Evolutionary conservation across 2,113 vertebrate species (phyloP).

Genomic region (Embiotoca jacksoni): DNA sequence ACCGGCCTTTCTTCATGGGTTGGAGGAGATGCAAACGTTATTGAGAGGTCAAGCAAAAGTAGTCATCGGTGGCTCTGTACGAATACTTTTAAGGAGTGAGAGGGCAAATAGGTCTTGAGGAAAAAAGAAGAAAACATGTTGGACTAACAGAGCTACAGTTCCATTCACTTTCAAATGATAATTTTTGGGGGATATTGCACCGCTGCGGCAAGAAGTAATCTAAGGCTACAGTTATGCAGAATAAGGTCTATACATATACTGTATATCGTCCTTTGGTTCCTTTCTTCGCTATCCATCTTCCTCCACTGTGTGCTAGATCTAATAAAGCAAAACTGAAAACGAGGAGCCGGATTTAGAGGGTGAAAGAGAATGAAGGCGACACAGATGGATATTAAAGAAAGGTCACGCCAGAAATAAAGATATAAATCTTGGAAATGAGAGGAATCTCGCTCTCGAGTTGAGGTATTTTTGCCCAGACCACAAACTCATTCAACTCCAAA

Average conservation of each 20-base stretch:
- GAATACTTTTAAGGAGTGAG: neutral
- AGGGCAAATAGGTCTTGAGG: neutral
- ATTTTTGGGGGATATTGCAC: neutral
- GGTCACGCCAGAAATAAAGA: conserved; percentile 20
- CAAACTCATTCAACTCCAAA: neutral
- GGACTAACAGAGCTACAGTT: neutral
- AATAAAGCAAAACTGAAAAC: neutral
- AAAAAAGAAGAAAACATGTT: neutral
- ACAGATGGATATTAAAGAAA: conserved; percentile 3
- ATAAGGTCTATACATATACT: neutral
- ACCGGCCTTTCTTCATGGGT: too few relatives aligned
- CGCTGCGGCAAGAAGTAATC: neutral
- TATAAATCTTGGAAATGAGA: neutral
- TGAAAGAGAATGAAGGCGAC: neutral
- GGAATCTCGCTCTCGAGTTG: neutral
- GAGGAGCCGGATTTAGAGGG: neutral
- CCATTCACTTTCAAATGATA: conserved; percentile 1
- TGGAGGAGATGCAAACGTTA: too few relatives aligned
- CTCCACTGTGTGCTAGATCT: neutral
- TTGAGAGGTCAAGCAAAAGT: too few relatives aligned
- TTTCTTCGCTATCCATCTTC: neutral
- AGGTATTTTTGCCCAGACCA: neutral
- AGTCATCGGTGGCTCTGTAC: too few relatives aligned
- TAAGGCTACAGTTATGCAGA: neutral
- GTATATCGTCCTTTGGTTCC: neutral